Evolutionary conservation across 1,140 invertebrate species (phyloP).

Genomic region (Drosophila simulans): DNA sequence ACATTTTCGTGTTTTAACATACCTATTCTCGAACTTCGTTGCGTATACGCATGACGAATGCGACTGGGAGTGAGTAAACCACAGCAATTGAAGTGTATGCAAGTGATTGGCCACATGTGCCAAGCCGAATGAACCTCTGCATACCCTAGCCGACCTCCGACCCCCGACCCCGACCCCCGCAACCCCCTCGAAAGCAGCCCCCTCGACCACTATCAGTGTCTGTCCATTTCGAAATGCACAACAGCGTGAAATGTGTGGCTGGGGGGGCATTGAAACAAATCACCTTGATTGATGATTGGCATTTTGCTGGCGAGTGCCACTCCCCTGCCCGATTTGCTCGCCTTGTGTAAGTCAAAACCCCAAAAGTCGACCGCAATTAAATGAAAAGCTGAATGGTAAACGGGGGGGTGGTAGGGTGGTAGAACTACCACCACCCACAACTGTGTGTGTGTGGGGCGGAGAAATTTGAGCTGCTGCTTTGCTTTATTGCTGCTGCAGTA

Average conservation of each 20-base stretch:
- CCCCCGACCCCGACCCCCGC: neutral
- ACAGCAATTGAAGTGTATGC: conserved; percentile 75
- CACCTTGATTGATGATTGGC: conserved; percentile 82
- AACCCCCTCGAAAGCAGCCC: neutral
- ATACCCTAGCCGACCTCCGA: conserved; percentile 10
- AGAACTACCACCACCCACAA: conserved; percentile 3
- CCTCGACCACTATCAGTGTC: conserved; percentile 45
- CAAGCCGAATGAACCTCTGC: conserved; percentile 57
- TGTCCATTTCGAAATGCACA: conserved; percentile 74
- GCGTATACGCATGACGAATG: neutral
- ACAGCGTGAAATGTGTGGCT: conserved; percentile 79
- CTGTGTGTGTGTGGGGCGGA: conserved; percentile 16
- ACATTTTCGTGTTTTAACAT: too few species aligned
- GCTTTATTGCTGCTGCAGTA: conserved; percentile 51
- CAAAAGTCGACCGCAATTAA: conserved; percentile 82
- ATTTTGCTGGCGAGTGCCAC: conserved; percentile 66
- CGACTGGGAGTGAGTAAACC: conserved; percentile 27
- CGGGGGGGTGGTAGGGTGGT: conserved; percentile 5
- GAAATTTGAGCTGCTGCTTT: conserved; percentile 49
- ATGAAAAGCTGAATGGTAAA: conserved; percentile 60
- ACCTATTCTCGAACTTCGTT: too few species aligned
- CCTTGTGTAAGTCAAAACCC: conserved; percentile 62
- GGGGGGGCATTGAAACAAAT: conserved; percentile 80
- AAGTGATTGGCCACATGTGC: conserved; percentile 80
- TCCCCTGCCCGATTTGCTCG: conserved; percentile 12